These are phyloP conservation scores for Venturia canescens DNA, from an alignment of 1,140 invertebrate species.

Conservation along the genomic window DNA sequence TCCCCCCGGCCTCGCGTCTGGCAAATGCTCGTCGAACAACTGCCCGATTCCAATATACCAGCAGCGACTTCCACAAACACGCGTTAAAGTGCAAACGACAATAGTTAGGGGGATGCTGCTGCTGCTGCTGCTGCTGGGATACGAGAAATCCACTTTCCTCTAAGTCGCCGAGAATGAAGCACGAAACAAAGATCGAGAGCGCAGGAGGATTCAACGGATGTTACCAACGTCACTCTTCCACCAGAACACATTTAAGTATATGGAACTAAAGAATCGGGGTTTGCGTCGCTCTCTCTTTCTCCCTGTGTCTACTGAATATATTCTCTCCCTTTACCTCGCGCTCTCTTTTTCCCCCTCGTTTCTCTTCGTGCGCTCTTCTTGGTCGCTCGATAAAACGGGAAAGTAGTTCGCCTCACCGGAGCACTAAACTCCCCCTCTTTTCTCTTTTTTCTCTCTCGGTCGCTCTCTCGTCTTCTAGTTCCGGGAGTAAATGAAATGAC, in stretches of 20 bases:
- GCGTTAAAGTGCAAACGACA: conserved; percentile 19
- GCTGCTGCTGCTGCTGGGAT: no score
- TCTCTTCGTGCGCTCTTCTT: background rate
- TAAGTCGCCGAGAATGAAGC: background rate
- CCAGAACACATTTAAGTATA: background rate
- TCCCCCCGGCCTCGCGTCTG: no score
- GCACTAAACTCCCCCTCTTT: background rate
- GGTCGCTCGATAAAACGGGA: conserved; percentile 33
- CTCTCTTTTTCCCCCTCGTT: conserved; percentile 14
- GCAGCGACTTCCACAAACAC: background rate
- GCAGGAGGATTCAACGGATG: background rate
- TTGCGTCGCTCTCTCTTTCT: background rate
- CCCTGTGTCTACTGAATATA: background rate
- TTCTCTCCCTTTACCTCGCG: background rate
- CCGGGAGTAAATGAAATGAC: background rate
- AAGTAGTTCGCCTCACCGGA: conserved; percentile 22
- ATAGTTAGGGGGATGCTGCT: no score
- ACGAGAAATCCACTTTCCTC: background rate
- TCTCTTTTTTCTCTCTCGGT: conserved; percentile 3
- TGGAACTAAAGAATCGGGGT: background rate
- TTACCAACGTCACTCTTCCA: background rate
- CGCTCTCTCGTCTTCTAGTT: background rate
- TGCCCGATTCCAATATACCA: background rate
- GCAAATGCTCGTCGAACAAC: background rate
- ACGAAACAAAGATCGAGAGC: background rate